Evolutionary conservation across 2,113 vertebrate genomes (phyloP).

Genomic region (Tyto alba): DNA sequence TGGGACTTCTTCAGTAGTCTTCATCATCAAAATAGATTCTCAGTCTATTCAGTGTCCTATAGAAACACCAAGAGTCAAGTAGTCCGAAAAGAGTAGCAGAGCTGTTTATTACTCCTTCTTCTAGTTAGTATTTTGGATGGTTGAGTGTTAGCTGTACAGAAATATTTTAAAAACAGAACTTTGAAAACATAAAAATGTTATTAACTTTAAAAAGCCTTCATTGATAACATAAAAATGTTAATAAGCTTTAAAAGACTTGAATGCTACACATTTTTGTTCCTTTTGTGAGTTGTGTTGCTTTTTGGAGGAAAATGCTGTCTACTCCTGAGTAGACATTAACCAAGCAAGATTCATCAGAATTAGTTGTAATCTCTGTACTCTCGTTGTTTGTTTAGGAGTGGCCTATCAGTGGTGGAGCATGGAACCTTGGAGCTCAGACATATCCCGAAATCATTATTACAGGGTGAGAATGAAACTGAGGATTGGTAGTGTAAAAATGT

Average conservation of each 20-base stretch:
- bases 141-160: not conserved
- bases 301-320: not conserved
- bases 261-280: not conserved
- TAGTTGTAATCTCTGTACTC: not conserved
- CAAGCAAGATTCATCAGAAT: not conserved
- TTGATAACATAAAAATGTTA: not conserved
- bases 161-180: not conserved
- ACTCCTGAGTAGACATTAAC: not conserved
- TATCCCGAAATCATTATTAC: constrained; percentile 97
- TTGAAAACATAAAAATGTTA: not conserved
- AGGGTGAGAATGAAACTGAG: constrained; percentile 79
- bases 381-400: constrained; percentile 82
- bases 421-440: constrained; percentile 92
- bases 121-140: not conserved
- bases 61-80: not conserved
- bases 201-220: not conserved
- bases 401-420: constrained; percentile 91
- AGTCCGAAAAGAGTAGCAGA: not conserved
- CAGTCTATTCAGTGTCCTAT: fast-evolving
- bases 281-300: not conserved
- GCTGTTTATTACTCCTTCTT: not conserved
- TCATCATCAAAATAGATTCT: not conserved
- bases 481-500: not conserved
- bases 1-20: not conserved
- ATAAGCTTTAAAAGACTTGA: not conserved